Conservation (phyloP, 1,140 invertebrate genomes). For the Colletes latitarsis region DNA sequence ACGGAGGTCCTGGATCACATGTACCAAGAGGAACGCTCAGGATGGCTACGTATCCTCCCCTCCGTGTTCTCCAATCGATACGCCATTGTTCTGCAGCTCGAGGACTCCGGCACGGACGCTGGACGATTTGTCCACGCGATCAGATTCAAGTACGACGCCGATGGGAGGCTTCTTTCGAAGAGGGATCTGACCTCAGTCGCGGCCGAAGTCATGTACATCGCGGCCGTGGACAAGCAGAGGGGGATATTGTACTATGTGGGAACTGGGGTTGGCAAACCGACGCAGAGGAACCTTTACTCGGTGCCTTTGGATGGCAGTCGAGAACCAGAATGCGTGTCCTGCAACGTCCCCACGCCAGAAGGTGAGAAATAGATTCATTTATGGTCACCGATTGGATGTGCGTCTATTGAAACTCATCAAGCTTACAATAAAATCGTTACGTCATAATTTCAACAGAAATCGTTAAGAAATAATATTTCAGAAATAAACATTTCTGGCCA, state of each 20-base stretch:
- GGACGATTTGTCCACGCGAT: conserved; percentile 78
- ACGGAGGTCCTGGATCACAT: neutral
- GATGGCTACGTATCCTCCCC: conserved; percentile 64
- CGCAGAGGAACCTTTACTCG: conserved; percentile 80
- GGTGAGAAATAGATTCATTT: conserved; percentile 56
- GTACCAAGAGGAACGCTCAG: conserved; percentile 51
- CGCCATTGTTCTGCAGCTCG: conserved; percentile 73
- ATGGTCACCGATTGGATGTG: too few species aligned
- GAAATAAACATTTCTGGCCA: too few species aligned
- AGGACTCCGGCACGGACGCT: conserved; percentile 72
- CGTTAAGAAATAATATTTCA: too few species aligned
- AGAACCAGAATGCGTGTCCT: conserved; percentile 75
- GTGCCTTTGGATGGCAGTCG: conserved; percentile 73
- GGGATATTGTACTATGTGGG: conserved; percentile 80
- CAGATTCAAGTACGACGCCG: conserved; percentile 69
- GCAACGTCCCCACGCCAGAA: conserved; percentile 76
- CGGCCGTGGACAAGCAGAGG: conserved; percentile 76
- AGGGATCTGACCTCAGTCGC: conserved; percentile 80
- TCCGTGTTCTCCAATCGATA: conserved; percentile 54
- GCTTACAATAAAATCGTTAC: too few species aligned
- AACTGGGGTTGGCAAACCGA: conserved; percentile 76
- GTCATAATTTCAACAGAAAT: too few species aligned
- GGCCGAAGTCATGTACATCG: conserved; percentile 78
- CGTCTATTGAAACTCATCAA: too few species aligned
- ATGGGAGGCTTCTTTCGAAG: conserved; percentile 64